phyloP scores from a whole-genome alignment of 2,888 invertebrate species.

The Metallyticus violacea region DNA sequence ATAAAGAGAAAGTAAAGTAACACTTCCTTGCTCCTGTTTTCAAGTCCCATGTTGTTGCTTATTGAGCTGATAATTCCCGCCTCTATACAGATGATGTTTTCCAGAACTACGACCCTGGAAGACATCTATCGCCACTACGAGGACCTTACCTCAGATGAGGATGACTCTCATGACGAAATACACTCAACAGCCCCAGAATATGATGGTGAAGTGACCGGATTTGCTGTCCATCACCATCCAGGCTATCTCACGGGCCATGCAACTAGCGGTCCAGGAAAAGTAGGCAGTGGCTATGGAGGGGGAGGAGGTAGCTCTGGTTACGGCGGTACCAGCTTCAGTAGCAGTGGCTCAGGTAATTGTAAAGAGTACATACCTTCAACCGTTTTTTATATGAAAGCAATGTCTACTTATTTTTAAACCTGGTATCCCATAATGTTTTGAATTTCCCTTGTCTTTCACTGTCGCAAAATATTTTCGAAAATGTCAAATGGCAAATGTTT shows the following conservation, averaged over 20 bases:
- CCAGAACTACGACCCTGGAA: conserved; percentile 67
- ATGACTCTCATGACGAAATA: conserved; percentile 32
- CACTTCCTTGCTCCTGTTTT: too few species aligned
- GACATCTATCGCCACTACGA: conserved; percentile 66
- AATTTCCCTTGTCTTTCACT: too few species aligned
- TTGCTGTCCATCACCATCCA: conserved; percentile 42
- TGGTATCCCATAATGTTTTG: too few species aligned
- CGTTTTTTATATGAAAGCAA: too few species aligned
- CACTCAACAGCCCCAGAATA: conserved; percentile 51
- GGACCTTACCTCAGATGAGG: conserved; percentile 33
- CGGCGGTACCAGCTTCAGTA: background rate
- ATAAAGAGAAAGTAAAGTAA: too few species aligned
- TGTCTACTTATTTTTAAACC: too few species aligned
- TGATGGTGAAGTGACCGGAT: conserved; percentile 54
- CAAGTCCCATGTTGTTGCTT: too few species aligned
- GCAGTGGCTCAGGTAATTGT: conserved; percentile 33
- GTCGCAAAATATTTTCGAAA: too few species aligned
- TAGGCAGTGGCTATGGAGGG: background rate
- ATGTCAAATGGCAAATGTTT: too few species aligned
- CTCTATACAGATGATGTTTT: too few species aligned
- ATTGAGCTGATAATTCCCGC: too few species aligned
- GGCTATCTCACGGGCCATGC: background rate
- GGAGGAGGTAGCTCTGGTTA: conserved; percentile 35
- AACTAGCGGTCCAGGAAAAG: background rate
- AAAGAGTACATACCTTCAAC: too few species aligned